Conservation (phyloP, 1,140 invertebrate species). For the Oppia nitens region DNA sequence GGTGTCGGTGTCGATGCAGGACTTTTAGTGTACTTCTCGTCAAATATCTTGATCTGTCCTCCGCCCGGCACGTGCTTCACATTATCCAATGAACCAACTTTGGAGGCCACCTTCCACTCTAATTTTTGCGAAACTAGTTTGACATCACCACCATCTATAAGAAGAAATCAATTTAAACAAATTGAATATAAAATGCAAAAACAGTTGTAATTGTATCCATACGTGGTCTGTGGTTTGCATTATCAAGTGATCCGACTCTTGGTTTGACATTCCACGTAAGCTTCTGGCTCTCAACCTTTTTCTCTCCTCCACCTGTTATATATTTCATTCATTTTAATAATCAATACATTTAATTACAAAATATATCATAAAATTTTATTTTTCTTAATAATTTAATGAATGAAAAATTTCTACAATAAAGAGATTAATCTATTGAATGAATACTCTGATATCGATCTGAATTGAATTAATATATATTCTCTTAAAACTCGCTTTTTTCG, state of each 20-base stretch:
- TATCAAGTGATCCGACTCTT: conserved; percentile 83
- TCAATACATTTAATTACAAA: background rate
- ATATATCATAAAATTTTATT: background rate
- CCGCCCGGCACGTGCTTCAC: conserved; percentile 70
- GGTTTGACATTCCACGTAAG: conserved; percentile 45
- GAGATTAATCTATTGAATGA: too few species aligned
- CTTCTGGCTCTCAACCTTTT: conserved; percentile 16
- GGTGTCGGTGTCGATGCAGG: background rate
- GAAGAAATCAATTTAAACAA: background rate
- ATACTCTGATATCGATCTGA: too few species aligned
- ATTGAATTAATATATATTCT: too few species aligned
- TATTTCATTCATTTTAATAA: background rate
- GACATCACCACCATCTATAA: conserved; percentile 69
- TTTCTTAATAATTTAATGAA: too few species aligned
- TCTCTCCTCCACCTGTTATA: conserved; percentile 13
- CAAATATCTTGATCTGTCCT: conserved; percentile 64
- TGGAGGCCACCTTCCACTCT: conserved; percentile 55
- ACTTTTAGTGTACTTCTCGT: conserved; percentile 17
- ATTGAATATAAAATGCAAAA: background rate
- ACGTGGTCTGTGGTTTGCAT: conserved; percentile 74
- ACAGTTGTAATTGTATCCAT: conserved; percentile 64
- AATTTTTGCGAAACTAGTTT: conserved; percentile 79
- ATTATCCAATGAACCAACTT: conserved; percentile 72
- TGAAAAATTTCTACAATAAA: too few species aligned
- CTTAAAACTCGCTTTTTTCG: too few species aligned